phyloP scores from a whole-genome alignment of 2,113 vertebrate genomes.

The Amblyornis subalaris region DNA sequence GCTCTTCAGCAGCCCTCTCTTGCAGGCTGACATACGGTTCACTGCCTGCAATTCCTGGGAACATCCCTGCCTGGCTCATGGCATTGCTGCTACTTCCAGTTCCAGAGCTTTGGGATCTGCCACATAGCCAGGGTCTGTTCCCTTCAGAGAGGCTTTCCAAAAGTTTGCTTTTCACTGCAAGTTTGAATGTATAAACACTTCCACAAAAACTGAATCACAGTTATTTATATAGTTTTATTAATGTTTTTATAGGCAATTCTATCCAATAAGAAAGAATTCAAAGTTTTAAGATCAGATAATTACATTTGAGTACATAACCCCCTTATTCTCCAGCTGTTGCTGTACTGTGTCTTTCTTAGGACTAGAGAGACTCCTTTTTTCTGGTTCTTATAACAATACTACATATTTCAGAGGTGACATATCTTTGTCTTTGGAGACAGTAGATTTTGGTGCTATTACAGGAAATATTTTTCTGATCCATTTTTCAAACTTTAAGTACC shows the following conservation, averaged over 20 bases:
- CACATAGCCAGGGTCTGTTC: not conserved
- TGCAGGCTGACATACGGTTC: not conserved
- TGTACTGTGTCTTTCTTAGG: not conserved
- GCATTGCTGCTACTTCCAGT: not conserved
- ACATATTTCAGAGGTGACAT: not conserved
- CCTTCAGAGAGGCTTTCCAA: not conserved
- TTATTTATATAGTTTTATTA: not conserved
- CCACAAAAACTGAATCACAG: not conserved
- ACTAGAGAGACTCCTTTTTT: not conserved
- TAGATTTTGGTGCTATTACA: not conserved
- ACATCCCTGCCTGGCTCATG: rapidly evolving
- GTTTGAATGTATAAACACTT: not conserved
- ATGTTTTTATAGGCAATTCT: not conserved
- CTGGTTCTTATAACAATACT: not conserved
- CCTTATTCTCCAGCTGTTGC: not conserved
- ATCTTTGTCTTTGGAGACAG: not conserved
- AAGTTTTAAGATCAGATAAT: not conserved
- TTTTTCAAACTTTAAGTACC: not conserved
- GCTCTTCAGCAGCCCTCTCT: not conserved
- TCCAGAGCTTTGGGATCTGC: not conserved
- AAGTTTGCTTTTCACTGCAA: not conserved
- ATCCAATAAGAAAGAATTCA: not conserved
- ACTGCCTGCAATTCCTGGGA: too few relatives aligned
- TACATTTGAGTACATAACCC: not conserved
- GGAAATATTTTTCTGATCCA: not conserved